These are phyloP conservation scores for Sebastes miniatus DNA, from an alignment of 2,797 vertebrate species.

Conservation along the genomic window DNA sequence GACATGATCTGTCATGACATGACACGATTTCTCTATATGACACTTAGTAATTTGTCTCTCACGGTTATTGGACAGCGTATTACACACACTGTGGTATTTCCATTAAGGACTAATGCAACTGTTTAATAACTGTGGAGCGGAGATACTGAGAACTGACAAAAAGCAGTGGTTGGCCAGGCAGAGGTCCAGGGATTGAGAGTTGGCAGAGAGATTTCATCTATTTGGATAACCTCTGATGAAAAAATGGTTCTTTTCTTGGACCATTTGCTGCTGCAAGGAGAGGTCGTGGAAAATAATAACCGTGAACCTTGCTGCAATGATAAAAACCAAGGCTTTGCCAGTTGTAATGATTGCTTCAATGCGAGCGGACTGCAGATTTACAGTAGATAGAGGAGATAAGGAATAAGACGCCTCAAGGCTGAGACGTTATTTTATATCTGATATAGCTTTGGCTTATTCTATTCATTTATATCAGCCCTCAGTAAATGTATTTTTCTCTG, in stretches of 20 bases:
- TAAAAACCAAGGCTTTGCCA: slow-evolving; percentile 47
- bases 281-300: slow-evolving; percentile 69
- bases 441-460: slow-evolving; percentile 17
- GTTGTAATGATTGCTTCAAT: slow-evolving; percentile 21
- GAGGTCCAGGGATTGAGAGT: slow-evolving; percentile 62
- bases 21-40: slow-evolving; percentile 3
- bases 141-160: slow-evolving; percentile 55
- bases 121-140: slow-evolving; percentile 49
- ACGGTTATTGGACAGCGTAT: slow-evolving; percentile 47
- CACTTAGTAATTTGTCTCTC: background rate
- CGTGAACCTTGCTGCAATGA: slow-evolving; percentile 39
- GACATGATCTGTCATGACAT: slow-evolving; percentile 8
- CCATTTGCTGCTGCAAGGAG: slow-evolving; percentile 23
- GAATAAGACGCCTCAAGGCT: background rate
- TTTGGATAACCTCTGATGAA: slow-evolving; percentile 73
- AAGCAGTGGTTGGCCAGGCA: slow-evolving; percentile 62
- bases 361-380: slow-evolving; percentile 20
- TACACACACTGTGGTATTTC: slow-evolving; percentile 53
- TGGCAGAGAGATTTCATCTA: slow-evolving; percentile 61
- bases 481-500: background rate
- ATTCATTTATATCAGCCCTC: background rate
- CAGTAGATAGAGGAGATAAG: slow-evolving; percentile 20
- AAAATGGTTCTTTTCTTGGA: slow-evolving; percentile 64
- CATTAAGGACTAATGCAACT: slow-evolving; percentile 51
- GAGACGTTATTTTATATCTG: background rate